These are phyloP conservation scores for Drosophila seguyi DNA, from an alignment of 1,140 invertebrate genomes.

Conservation along the genomic window DNA sequence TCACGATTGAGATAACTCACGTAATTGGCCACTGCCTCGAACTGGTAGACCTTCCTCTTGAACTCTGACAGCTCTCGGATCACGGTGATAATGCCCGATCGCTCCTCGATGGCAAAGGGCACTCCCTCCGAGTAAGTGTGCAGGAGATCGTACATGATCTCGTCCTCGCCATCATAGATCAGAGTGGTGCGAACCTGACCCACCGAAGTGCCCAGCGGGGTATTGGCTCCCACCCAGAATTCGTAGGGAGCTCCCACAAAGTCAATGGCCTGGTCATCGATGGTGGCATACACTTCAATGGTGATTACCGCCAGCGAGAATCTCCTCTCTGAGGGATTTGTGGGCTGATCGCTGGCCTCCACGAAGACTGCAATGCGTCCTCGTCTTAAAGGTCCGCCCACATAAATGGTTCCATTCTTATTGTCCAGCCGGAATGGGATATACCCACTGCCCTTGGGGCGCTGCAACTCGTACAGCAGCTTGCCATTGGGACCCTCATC, in stretches of 20 bases:
- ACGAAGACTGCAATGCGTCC: conserved; percentile 92
- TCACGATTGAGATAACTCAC: conserved; percentile 63
- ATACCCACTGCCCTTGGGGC: conserved; percentile 87
- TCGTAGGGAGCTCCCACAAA: conserved; percentile 95
- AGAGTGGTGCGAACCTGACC: conserved; percentile 92
- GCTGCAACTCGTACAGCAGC: conserved; percentile 91
- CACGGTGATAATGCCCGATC: conserved; percentile 94
- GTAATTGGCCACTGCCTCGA: conserved; percentile 92
- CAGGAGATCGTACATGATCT: conserved; percentile 91
- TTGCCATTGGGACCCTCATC: conserved; percentile 93
- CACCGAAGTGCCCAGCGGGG: conserved; percentile 92
- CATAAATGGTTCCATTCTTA: conserved; percentile 89
- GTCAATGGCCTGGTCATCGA: conserved; percentile 89
- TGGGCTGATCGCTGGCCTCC: conserved; percentile 92
- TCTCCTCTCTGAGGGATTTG: conserved; percentile 92
- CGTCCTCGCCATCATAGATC: conserved; percentile 88
- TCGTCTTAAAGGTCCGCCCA: conserved; percentile 88
- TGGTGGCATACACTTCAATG: conserved; percentile 88
- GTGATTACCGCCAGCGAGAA: conserved; percentile 93
- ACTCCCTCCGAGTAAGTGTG: conserved; percentile 94
- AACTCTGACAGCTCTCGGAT: conserved; percentile 91
- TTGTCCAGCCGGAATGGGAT: conserved; percentile 90
- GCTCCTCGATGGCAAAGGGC: conserved; percentile 95
- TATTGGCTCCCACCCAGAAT: conserved; percentile 95
- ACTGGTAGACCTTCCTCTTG: conserved; percentile 89